phyloP scores from a whole-genome alignment of 1,140 invertebrate genomes.

The Hylyphantes graminicola region DNA sequence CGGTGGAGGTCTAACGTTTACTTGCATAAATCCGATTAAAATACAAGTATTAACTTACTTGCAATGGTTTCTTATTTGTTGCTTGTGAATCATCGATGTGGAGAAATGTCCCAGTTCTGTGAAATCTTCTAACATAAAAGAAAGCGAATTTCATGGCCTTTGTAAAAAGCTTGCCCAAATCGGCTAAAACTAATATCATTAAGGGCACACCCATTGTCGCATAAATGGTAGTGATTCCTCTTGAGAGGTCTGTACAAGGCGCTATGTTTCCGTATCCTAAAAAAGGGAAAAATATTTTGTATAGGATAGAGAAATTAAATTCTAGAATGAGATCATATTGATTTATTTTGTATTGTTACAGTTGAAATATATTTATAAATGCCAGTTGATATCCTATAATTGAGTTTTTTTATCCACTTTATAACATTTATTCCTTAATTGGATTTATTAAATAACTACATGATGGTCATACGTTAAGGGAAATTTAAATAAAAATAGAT shows the following conservation, averaged over 20 bases:
- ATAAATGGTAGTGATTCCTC: constrained; percentile 88
- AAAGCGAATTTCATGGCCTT: constrained; percentile 74
- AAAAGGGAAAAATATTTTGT: neutral
- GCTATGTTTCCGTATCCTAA: constrained; percentile 87
- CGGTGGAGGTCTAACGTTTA: too few relatives aligned
- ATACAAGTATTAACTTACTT: constrained; percentile 25
- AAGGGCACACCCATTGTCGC: constrained; percentile 90
- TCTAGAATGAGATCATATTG: neutral
- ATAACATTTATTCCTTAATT: too few relatives aligned
- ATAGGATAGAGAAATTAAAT: neutral
- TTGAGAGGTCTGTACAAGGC: constrained; percentile 79
- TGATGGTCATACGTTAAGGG: too few relatives aligned
- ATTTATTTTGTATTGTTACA: too few relatives aligned
- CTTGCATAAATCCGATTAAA: too few relatives aligned
- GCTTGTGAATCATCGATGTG: neutral
- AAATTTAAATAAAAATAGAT: too few relatives aligned
- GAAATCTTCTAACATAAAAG: constrained; percentile 64
- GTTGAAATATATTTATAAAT: too few relatives aligned
- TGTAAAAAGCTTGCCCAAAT: constrained; percentile 89
- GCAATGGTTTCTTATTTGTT: constrained; percentile 72
- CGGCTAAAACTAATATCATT: constrained; percentile 91
- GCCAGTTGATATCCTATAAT: too few relatives aligned
- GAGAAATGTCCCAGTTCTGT: constrained; percentile 55
- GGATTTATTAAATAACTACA: too few relatives aligned
- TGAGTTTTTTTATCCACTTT: too few relatives aligned